Evolutionary conservation across 23 tunicate species (phyloP), one percentile per base, ranked within the genome.

Genomic region (Oikopleura albicans): DNA sequence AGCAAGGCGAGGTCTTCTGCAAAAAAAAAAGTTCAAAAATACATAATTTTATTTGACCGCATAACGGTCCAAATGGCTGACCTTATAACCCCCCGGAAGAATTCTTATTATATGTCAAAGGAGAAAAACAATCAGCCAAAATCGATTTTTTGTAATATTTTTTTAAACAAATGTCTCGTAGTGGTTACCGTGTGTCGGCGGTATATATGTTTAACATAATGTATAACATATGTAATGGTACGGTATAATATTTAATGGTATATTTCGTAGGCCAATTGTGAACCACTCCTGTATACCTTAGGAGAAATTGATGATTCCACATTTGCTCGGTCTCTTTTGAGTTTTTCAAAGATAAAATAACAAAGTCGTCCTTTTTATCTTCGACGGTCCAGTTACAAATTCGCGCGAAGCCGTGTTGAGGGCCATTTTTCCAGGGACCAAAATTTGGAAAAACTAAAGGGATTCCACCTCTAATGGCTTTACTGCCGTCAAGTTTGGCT

Each of bases 401-500:
- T 86, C 98, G 83, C 0, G 98, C 98, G 87, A 94, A 90, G 1
- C 98, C 98, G 66, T 94, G 98, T 56, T 94, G 98, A 12, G 98
- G 96, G 0, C 98, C 98, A 40, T 39, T 16, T 36, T 75, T 63
- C 98, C 98, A 94, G 1, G 98, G 95, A 39, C 98, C 98, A 87
- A 94, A 94, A 76, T 94, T 94, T 41, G 98, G 98, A 86, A 94
- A 94, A 4, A 94, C 98, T n/a, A 94, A 1, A 28, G 98, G 98
- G 31, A 94, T 94, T 84, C 98, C 98, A 38, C 98, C 98, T 34
- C 98, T 66, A 40, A 94, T 85, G 0, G 98, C 98, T 71, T 94
- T 94, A 33, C 84, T 39, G 1, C 98, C 98, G 85, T 94, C 98
- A 91, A 94, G 86, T 75, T 88, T 90, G 28, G 96, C 86, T 33